A percentile compares a stretch with the other conserved stretches of the same genome.
Evolutionary conservation across 2,797 vertebrate genomes (phyloP).

Genomic region (Thripadectes ignobilis): DNA sequence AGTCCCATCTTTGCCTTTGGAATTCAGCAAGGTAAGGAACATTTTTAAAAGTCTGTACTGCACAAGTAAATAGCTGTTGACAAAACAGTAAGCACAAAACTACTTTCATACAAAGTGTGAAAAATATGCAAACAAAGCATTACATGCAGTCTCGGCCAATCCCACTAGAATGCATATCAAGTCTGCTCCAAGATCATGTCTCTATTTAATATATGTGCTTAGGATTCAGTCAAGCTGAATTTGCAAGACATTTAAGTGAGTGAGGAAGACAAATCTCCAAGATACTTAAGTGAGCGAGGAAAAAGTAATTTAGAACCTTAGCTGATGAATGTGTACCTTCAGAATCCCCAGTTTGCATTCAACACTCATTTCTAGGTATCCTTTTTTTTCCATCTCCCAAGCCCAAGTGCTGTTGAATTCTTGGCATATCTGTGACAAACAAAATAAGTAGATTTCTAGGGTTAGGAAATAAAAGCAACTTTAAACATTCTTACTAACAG

Average conservation of each 20-base stretch:
- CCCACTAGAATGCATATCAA: not conserved
- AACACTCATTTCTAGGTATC: conserved; percentile 93
- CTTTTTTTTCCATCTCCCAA: conserved; percentile 98
- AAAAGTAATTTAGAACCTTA: conserved; percentile 81
- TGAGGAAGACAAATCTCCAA: not conserved
- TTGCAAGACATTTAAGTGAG: not conserved
- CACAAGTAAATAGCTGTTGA: not conserved
- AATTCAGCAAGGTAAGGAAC: not conserved
- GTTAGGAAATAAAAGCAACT: conserved; percentile 8
- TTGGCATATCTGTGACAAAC: conserved; percentile 87
- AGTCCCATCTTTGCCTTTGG: not conserved
- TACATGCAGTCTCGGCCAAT: not conserved
- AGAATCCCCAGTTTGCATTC: conserved; percentile 95
- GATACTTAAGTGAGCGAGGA: not conserved
- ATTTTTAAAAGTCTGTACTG: not conserved
- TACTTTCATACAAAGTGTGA: not conserved
- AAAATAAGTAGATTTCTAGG: not conserved
- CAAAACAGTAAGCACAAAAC: not conserved
- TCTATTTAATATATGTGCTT: not conserved
- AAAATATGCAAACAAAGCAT: not conserved
- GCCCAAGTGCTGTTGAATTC: conserved; percentile 98
- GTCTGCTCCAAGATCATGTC: not conserved
- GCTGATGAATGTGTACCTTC: conserved; percentile 80
- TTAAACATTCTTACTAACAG: not conserved
- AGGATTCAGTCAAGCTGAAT: not conserved